Base-by-base conservation (phyloP, 2,888 invertebrate species). In the Oxyscelio sp. region DNA sequence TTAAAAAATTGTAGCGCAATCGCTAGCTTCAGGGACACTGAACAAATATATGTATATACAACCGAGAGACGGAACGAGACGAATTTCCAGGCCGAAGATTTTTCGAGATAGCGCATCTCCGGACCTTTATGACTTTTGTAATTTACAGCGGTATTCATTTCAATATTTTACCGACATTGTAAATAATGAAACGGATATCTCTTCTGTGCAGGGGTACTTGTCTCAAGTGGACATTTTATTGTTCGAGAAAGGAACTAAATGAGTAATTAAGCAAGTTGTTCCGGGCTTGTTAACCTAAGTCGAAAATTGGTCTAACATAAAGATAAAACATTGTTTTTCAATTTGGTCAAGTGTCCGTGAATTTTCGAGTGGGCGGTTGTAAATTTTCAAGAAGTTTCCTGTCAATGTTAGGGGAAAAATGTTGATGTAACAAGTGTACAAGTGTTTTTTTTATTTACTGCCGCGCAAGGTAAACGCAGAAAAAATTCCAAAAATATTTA, bases 21-120 rank as follows among this genome's bases (percentile, higher is more conserved):
- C n/a, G n/a, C n/a, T n/a, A n/a, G n/a, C n/a, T n/a, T n/a, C n/a
- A n/a, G n/a, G n/a, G n/a, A n/a, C n/a, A n/a, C n/a, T n/a, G n/a
- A n/a, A n/a, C n/a, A n/a, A n/a, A n/a, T n/a, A n/a, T n/a, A n/a
- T n/a, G n/a, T n/a, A n/a, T n/a, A n/a, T n/a, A n/a, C n/a, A n/a
- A n/a, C n/a, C n/a, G n/a, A n/a, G n/a, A n/a, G n/a, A n/a, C n/a
- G n/a, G 24, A 17, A 22, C 13, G 61, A 45, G 58, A 52, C 71
- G n/a, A 50, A 66, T 83, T 82, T 73, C 19, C 54, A 71, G 79
- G 66, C 65, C 78, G 59, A 75, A 80, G 71, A 61, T 27, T 27
- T 27, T 6, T 27, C 78, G 38, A 89, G 90, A 90, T 92, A 90
- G 87, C 88, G 87, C 87, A 88, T 89, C 90, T 90, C 85, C 82